Conservation (phyloP, 2,797 vertebrate genomes). For the Platalea minor region DNA sequence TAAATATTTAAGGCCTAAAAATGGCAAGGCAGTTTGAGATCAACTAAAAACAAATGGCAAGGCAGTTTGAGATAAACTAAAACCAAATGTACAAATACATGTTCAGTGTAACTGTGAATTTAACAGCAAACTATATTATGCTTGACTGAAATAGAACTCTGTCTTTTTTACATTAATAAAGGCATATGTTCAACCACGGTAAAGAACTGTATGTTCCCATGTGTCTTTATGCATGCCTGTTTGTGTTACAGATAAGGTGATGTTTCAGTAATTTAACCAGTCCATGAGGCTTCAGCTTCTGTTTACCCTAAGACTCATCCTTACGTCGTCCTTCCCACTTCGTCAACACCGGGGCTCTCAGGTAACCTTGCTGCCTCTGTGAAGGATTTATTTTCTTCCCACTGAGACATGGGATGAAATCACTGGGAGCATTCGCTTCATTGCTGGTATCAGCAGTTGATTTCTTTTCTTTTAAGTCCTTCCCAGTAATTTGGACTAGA, state of each 20-base stretch:
- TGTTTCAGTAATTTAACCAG: neutral
- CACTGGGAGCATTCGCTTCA: neutral
- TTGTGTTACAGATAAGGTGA: neutral
- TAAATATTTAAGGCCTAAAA: slow-evolving; percentile 47
- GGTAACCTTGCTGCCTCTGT: rapidly evolving
- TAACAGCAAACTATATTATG: neutral
- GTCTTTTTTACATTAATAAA: slow-evolving; percentile 11
- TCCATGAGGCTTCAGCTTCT: neutral
- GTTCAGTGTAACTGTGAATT: slow-evolving; percentile 18
- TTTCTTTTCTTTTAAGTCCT: neutral
- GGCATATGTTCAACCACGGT: neutral
- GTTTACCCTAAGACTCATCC: neutral
- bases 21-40: slow-evolving; percentile 5
- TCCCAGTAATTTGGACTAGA: neutral
- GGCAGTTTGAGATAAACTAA: slow-evolving; percentile 24
- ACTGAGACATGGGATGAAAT: neutral
- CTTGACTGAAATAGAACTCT: slow-evolving; percentile 27
- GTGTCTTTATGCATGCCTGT: neutral
- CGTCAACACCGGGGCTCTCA: neutral
- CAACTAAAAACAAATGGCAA: slow-evolving; percentile 28
- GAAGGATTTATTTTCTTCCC: neutral
- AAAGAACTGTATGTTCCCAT: neutral
- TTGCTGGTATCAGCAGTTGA: neutral
- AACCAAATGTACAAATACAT: slow-evolving; percentile 54
- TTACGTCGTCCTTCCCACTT: neutral